These are phyloP conservation scores for Polypterus senegalus DNA, from an alignment of 2,113 vertebrate genomes.

Conservation along the genomic window DNA sequence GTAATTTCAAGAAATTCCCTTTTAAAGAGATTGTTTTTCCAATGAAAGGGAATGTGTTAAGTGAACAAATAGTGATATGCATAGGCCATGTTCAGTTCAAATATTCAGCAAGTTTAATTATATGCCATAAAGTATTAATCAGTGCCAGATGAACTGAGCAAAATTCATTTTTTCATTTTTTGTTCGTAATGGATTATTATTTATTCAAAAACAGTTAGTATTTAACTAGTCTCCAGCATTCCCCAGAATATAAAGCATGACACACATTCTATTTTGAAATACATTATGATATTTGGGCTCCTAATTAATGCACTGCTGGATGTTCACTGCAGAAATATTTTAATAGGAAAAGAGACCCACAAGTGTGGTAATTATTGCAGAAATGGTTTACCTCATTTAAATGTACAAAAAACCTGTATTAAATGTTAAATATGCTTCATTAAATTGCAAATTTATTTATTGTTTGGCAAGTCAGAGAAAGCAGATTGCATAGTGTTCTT, in stretches of 20 bases:
- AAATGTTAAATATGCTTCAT: neutral
- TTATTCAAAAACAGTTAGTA: slow-evolving; percentile 48
- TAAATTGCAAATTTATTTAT: too few relatives aligned
- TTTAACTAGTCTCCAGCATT: slow-evolving; percentile 37
- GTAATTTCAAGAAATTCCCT: too few relatives aligned
- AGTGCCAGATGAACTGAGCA: slow-evolving; percentile 50
- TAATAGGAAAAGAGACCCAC: neutral
- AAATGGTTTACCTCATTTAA: neutral
- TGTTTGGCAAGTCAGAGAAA: too few relatives aligned
- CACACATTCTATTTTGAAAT: slow-evolving; percentile 17
- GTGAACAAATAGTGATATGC: slow-evolving; percentile 26
- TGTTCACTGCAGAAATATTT: neutral
- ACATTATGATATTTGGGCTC: slow-evolving; percentile 18
- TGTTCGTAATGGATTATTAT: slow-evolving; percentile 53
- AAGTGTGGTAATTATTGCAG: neutral
- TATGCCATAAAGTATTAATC: slow-evolving; percentile 54
- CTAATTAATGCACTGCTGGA: neutral
- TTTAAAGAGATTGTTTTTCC: slow-evolving; percentile 7
- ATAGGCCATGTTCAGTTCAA: slow-evolving; percentile 24
- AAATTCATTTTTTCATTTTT: slow-evolving; percentile 39
- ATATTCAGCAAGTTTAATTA: slow-evolving; percentile 49
- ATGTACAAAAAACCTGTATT: neutral
- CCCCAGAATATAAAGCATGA: slow-evolving; percentile 16
- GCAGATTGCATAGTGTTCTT: too few relatives aligned
- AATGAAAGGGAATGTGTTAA: slow-evolving; percentile 29